phyloP scores from a whole-genome alignment of 2,888 invertebrate genomes.

The Eristalinus aeneus region DNA sequence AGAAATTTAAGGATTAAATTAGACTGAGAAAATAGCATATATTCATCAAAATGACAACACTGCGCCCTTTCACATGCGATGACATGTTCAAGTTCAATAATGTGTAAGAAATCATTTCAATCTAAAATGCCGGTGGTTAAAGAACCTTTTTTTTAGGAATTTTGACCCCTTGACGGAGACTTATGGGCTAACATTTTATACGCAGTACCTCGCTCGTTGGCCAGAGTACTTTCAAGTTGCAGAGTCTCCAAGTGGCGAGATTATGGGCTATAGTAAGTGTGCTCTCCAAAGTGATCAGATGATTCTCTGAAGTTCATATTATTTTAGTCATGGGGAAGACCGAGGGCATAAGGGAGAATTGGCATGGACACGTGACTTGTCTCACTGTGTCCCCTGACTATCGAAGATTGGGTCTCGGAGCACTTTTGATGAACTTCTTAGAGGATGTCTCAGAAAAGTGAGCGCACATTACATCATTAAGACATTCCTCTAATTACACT shows the following conservation, averaged over 20 bases:
- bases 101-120: conserved; percentile 85
- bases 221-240: conserved; percentile 98
- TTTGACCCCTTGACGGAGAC: conserved; percentile 99
- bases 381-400: conserved; percentile 97
- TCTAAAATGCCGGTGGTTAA: background rate
- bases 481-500: background rate
- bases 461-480: conserved; percentile 15
- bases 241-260: conserved; percentile 96
- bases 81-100: conserved; percentile 97
- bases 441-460: conserved; percentile 98
- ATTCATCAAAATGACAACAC: conserved; percentile 89
- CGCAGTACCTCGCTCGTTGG: conserved; percentile 99
- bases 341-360: conserved; percentile 96
- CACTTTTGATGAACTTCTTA: conserved; percentile 94
- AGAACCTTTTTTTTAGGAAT: conserved; percentile 85
- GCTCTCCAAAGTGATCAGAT: background rate
- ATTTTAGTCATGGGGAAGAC: conserved; percentile 98
- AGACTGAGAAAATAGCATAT: background rate
- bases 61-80: conserved; percentile 95
- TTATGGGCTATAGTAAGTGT: conserved; percentile 98
- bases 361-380: conserved; percentile 99
- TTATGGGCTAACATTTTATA: conserved; percentile 96
- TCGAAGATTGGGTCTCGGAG: conserved; percentile 94
- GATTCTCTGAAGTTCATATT: background rate
- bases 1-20: no score